phyloP scores from a whole-genome alignment of 2,113 vertebrate genomes.

The Machaerirhynchus nigripectus region DNA sequence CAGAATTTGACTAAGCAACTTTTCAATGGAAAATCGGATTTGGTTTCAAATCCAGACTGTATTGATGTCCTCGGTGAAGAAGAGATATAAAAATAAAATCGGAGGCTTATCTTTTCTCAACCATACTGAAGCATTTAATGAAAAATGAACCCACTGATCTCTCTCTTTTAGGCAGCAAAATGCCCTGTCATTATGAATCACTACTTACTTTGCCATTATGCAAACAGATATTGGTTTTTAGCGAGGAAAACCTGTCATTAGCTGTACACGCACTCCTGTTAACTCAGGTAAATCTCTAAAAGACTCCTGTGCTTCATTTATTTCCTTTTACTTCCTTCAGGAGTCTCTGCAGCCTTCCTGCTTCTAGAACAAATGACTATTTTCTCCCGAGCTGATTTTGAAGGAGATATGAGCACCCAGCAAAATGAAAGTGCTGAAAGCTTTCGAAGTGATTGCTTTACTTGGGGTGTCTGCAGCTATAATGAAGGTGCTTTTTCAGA shows the following conservation, averaged over 20 bases:
- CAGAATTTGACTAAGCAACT: neutral
- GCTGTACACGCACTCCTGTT: neutral
- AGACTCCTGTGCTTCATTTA: neutral
- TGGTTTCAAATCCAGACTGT: neutral
- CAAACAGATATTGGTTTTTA: neutral
- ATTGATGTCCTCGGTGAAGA: neutral
- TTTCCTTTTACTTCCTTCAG: neutral
- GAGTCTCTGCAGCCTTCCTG: neutral
- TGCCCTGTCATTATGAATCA: neutral
- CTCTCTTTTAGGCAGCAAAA: neutral
- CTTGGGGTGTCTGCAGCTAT: neutral
- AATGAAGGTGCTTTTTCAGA: neutral
- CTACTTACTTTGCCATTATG: neutral
- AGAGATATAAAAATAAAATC: neutral
- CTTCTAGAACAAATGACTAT: neutral
- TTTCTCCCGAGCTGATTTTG: conserved; percentile 3
- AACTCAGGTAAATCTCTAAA: neutral
- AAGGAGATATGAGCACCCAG: neutral
- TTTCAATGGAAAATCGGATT: neutral
- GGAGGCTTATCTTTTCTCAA: neutral
- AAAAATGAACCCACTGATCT: neutral
- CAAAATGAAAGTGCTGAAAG: neutral
- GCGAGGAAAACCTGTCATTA: neutral
- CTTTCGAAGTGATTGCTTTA: neutral
- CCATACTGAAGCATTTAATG: neutral